Evolutionary conservation across 2,888 invertebrate species (phyloP).

Genomic region (Rugalucina vietnamica): DNA sequence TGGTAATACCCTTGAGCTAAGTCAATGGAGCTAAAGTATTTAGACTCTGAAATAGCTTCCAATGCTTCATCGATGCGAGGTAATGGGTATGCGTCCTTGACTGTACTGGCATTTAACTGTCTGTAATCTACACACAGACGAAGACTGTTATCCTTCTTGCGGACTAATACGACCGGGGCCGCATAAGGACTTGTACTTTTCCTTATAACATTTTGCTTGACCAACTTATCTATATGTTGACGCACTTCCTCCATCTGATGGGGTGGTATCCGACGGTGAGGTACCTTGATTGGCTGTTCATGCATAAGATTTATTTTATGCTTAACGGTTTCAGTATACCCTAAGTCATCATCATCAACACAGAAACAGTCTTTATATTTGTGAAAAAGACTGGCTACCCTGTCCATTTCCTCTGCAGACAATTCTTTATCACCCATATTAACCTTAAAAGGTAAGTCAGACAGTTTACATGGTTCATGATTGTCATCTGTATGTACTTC

Average conservation of each 20-base stretch:
- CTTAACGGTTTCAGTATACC: neutral
- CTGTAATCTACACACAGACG: conserved; percentile 44
- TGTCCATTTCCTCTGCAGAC: neutral
- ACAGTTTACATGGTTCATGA: neutral
- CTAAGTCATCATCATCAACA: neutral
- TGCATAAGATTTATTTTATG: neutral
- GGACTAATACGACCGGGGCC: conserved; percentile 12
- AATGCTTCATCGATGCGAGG: conserved; percentile 2
- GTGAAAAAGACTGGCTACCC: neutral
- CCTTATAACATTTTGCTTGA: neutral
- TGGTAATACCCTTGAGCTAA: conserved; percentile 67
- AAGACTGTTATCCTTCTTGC: conserved; percentile 8
- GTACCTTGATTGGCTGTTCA: conserved; percentile 4
- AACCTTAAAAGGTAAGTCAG: neutral
- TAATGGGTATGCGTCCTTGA: conserved; percentile 27
- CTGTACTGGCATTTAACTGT: conserved; percentile 27
- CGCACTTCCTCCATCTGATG: conserved; percentile 18
- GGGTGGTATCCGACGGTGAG: conserved; percentile 4
- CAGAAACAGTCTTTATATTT: neutral
- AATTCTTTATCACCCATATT: neutral
- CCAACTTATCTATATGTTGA: conserved; percentile 9
- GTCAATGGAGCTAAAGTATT: conserved; percentile 15
- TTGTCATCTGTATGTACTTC: neutral
- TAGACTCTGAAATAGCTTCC: neutral
- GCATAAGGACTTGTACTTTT: conserved; percentile 28